These are phyloP conservation scores for Diabrotica undecimpunctata DNA, from an alignment of 1,140 invertebrate species.

Conservation along the genomic window DNA sequence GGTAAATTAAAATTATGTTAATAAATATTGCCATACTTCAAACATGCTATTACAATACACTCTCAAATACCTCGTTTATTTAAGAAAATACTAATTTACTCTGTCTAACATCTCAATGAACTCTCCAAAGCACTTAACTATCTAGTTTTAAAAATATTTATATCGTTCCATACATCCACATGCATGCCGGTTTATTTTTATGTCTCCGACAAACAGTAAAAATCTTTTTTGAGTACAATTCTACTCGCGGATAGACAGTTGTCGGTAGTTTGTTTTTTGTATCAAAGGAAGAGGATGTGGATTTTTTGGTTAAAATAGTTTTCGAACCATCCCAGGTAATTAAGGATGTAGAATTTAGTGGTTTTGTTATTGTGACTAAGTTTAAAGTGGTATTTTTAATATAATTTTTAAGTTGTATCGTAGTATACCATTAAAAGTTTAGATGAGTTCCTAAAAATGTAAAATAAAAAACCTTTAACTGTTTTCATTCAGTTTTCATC, in stretches of 20 bases:
- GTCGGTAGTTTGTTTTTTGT: background rate
- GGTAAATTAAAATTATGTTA: too few relatives aligned
- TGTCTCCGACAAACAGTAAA: background rate
- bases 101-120: background rate
- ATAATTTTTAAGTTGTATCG: too few relatives aligned
- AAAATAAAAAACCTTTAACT: too few relatives aligned
- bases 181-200: slow-evolving; percentile 1
- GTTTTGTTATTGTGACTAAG: background rate
- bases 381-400: background rate
- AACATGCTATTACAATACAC: too few relatives aligned
- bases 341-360: background rate
- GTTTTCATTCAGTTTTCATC: too few relatives aligned
- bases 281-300: background rate
- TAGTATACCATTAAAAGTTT: too few relatives aligned
- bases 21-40: too few relatives aligned
- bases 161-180: background rate
- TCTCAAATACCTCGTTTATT: too few relatives aligned
- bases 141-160: background rate
- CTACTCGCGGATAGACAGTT: background rate
- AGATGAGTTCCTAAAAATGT: too few relatives aligned
- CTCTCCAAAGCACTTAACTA: background rate
- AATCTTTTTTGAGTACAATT: background rate
- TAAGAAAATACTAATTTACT: too few relatives aligned
- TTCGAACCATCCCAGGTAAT: background rate
- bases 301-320: background rate